A percentile compares a stretch with the other conserved stretches of the same genome.
Evolutionary conservation across 2,888 invertebrate species (phyloP).

Genomic region (Aphodius sticticus): DNA sequence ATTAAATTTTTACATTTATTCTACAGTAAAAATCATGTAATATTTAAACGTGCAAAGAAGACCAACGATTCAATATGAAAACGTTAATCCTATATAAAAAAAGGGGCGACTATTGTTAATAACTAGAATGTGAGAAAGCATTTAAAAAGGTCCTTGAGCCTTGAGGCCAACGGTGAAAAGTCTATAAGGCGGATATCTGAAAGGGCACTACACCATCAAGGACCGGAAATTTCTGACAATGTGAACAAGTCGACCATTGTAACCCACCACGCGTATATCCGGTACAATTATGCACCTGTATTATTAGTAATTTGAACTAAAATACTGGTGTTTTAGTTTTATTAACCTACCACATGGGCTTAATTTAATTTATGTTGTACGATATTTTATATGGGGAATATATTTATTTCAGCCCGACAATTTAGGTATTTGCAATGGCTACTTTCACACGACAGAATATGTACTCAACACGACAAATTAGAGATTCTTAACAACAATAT

Average conservation of each 20-base stretch:
- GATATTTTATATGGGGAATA: too few relatives aligned
- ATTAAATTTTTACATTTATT: too few relatives aligned
- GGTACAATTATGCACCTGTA: conserved; percentile 7
- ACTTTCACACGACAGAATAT: too few relatives aligned
- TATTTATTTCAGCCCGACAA: too few relatives aligned
- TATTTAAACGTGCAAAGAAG: too few relatives aligned
- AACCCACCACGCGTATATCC: conserved; percentile 17
- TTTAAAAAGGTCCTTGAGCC: not conserved
- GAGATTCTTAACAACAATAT: too few relatives aligned
- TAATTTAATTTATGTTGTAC: not conserved
- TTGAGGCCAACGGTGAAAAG: not conserved
- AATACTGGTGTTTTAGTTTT: not conserved
- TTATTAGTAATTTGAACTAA: not conserved
- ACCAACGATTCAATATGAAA: too few relatives aligned
- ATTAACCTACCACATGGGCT: not conserved
- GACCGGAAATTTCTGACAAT: conserved; percentile 21
- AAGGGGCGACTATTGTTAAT: not conserved
- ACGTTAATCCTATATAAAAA: too few relatives aligned
- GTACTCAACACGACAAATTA: too few relatives aligned
- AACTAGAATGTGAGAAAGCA: not conserved
- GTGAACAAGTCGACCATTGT: conserved; percentile 21
- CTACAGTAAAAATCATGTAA: too few relatives aligned
- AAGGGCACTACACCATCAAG: conserved; percentile 5
- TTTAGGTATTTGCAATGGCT: too few relatives aligned
- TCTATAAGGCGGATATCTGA: not conserved